Base-by-base conservation (phyloP, 2,113 vertebrate species). In the Actenoides hombroni region DNA sequence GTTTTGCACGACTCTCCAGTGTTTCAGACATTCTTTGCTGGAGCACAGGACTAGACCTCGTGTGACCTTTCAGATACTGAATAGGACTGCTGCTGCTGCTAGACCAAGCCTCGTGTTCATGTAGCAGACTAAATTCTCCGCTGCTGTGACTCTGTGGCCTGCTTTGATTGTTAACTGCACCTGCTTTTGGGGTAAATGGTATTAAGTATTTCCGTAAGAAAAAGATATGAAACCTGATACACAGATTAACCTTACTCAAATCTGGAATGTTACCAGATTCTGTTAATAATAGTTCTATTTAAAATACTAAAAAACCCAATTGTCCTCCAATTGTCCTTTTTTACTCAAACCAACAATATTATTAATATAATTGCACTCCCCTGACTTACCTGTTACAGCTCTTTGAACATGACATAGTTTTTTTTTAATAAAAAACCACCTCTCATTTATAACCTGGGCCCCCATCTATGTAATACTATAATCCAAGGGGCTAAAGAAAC, bases 61-160 rank as follows among this genome's bases (percentile, higher is more conserved):
- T 97, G 31, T 98, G 98, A 37, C 98, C 98, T 60, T 98, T 99
- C 95, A 98, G 79, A 94, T 99, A 99, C 96, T 99, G 99, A 69
- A 99, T 96, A 5, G 99, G 99, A 92, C 99, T 99, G 98, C 99
- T 99, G 94, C 99, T 99, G 96, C 98, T 99, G 79, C 98, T 99
- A 79, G 99, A 99, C 98, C 99, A 99, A n/a, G 98, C 98, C 86
- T 99, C 99, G 29, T 98, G 98, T 79, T 99, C 99, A 48, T 99
- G 97, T 29, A 98, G 98, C 42, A 99, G 98, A 86, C 98, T 99
- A 95, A 99, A 99, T 94, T 99, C 99, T 7, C 99, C 99, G 23
- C 99, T 99, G 98, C 99, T 99, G 98, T 99, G 99, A 39, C 99
- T 99, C 54, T 99, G 99, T 6, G 99, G 99, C 70, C 99, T 97